phyloP scores from a whole-genome alignment of 2,888 invertebrate species.

The Tanytarsus gracilentus region DNA sequence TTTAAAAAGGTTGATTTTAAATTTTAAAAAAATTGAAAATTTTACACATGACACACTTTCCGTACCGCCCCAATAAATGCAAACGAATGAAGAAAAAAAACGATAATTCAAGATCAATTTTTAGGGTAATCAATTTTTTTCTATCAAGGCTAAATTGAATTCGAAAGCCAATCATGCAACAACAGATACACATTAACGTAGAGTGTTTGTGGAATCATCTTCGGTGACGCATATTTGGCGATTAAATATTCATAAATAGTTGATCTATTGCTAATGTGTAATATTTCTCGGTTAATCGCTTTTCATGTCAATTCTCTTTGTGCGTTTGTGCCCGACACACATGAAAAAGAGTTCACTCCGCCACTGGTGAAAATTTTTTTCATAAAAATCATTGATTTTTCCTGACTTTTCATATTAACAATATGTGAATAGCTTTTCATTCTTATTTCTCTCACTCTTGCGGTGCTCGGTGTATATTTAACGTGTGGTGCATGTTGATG shows the following conservation, averaged over 20 bases:
- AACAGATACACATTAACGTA: too few relatives aligned
- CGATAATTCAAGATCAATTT: conserved; percentile 28
- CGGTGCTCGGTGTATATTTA: neutral
- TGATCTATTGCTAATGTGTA: too few relatives aligned
- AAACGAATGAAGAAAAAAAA: neutral
- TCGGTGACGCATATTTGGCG: too few relatives aligned
- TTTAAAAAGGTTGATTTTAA: neutral
- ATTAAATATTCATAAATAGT: too few relatives aligned
- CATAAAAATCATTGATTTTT: conserved; percentile 28
- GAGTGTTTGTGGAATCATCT: too few relatives aligned
- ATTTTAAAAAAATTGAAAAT: neutral
- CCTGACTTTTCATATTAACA: conserved; percentile 15
- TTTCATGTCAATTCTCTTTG: neutral
- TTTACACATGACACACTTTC: neutral
- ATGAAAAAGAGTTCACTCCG: neutral
- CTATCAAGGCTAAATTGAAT: conserved; percentile 23
- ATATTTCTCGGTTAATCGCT: too few relatives aligned
- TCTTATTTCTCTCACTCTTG: conserved; percentile 5
- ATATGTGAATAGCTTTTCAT: conserved; percentile 3
- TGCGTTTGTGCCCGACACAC: neutral
- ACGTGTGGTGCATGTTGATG: neutral
- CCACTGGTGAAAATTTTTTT: conserved; percentile 14
- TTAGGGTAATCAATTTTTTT: conserved; percentile 27
- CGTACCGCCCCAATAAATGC: neutral
- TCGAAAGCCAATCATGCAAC: too few relatives aligned